phyloP scores from a whole-genome alignment of 2,797 vertebrate genomes.

The Melanotaenia parkinsoni region DNA sequence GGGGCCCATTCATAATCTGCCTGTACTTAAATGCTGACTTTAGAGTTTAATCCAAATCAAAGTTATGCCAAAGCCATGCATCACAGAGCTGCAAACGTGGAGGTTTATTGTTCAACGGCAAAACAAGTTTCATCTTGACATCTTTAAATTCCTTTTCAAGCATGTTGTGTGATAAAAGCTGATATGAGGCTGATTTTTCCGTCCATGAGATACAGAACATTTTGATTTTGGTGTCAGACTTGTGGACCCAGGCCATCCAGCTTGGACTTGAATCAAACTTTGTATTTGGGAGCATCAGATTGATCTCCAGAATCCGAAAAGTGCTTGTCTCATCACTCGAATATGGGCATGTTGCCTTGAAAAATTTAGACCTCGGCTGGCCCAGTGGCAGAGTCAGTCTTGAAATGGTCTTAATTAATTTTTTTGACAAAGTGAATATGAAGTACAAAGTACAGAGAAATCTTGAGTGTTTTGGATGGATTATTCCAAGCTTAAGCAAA shows the following conservation, averaged over 20 bases:
- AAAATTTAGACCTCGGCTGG: conserved; percentile 3
- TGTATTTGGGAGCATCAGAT: not conserved
- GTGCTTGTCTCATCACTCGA: conserved; percentile 4
- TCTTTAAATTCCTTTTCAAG: not conserved
- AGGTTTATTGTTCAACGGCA: too few species aligned
- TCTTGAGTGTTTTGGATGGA: not conserved
- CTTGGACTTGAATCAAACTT: not conserved
- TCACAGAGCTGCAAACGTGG: not conserved
- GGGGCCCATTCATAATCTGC: not conserved
- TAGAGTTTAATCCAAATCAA: not conserved
- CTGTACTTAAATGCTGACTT: not conserved
- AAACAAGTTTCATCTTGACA: not conserved
- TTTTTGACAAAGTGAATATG: not conserved
- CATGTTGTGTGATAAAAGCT: not conserved
- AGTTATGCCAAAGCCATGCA: not conserved
- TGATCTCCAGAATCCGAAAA: conserved; percentile 5
- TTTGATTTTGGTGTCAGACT: not conserved
- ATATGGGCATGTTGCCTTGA: not conserved
- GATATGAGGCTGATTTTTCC: not conserved
- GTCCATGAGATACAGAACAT: not conserved
- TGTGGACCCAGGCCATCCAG: not conserved
- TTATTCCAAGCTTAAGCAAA: not conserved
- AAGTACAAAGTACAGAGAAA: not conserved
- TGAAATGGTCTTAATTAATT: not conserved
- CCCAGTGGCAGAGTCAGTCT: not conserved